Conservation (phyloP, 2,797 vertebrate species). For the Tapera naevia region DNA sequence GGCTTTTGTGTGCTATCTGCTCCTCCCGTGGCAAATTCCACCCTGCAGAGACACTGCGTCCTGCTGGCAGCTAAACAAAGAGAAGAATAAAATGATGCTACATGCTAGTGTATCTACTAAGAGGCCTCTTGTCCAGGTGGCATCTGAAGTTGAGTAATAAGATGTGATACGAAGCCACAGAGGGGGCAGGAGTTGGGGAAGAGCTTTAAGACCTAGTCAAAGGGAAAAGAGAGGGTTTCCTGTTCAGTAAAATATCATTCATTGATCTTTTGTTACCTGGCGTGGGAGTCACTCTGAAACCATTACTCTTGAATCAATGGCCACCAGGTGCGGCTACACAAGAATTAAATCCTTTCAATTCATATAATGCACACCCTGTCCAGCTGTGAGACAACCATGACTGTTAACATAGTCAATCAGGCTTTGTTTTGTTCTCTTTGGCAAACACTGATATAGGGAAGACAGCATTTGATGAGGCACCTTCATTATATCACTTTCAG, state of each 20-base stretch:
- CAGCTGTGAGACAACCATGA: neutral
- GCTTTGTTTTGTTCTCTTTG: neutral
- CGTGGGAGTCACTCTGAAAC: neutral
- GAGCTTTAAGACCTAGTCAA: neutral
- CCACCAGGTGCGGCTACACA: neutral
- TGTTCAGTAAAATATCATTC: neutral
- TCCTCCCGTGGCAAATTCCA: neutral
- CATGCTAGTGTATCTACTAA: neutral
- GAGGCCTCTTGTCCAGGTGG: neutral
- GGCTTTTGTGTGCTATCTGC: neutral
- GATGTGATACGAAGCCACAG: neutral
- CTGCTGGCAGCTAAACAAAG: neutral
- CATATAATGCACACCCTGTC: fast-evolving
- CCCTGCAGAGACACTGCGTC: neutral
- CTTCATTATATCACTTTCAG: neutral
- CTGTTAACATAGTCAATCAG: neutral
- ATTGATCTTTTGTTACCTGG: neutral
- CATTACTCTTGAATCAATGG: neutral
- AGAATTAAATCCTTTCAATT: no score
- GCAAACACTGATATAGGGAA: neutral
- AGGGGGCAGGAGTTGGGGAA: neutral
- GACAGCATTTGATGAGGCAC: neutral
- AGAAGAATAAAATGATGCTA: neutral
- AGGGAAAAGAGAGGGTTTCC: neutral
- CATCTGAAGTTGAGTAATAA: neutral